Evolutionary conservation across 1,140 invertebrate genomes (phyloP).

Genomic region (Diplogasteroides magnus): DNA sequence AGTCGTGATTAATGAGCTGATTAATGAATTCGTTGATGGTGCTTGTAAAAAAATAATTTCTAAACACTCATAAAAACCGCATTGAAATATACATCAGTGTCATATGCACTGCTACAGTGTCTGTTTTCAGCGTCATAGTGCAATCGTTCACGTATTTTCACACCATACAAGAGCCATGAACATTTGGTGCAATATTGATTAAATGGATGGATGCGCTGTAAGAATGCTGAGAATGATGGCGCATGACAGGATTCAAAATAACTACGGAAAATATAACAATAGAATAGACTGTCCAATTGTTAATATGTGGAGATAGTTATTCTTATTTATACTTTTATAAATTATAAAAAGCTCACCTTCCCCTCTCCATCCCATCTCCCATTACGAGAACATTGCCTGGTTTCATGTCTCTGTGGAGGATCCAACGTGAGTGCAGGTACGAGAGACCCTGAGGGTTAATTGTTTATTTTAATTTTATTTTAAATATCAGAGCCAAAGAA

Average conservation of each 20-base stretch:
- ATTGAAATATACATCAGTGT: slow-evolving; percentile 95
- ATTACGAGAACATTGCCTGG: slow-evolving; percentile 99
- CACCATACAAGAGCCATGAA: no score
- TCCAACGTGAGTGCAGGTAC: slow-evolving; percentile 99
- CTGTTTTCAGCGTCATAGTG: slow-evolving; percentile 98
- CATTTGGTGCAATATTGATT: no score
- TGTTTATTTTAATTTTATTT: no score
- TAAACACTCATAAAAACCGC: slow-evolving; percentile 75
- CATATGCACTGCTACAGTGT: slow-evolving; percentile 98
- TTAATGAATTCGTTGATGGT: no score
- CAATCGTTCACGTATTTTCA: no score
- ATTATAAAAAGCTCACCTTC: slow-evolving; percentile 4
- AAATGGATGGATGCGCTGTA: slow-evolving; percentile 92
- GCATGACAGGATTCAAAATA: slow-evolving; percentile 91
- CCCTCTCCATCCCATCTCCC: slow-evolving; percentile 73
- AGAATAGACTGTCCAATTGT: not conserved
- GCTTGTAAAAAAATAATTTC: no score
- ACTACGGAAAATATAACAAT: slow-evolving; percentile 82
- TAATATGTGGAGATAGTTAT: not conserved
- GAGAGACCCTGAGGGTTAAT: no score
- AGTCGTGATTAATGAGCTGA: no score
- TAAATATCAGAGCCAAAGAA: no score
- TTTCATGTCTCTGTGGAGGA: slow-evolving; percentile 96
- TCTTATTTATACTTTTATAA: not conserved
- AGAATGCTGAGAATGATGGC: no score